A percentile compares a stretch with the other conserved stretches of the same genome.
Conservation (phyloP, 2,888 invertebrate species). For the Aleiodes testaceus region DNA sequence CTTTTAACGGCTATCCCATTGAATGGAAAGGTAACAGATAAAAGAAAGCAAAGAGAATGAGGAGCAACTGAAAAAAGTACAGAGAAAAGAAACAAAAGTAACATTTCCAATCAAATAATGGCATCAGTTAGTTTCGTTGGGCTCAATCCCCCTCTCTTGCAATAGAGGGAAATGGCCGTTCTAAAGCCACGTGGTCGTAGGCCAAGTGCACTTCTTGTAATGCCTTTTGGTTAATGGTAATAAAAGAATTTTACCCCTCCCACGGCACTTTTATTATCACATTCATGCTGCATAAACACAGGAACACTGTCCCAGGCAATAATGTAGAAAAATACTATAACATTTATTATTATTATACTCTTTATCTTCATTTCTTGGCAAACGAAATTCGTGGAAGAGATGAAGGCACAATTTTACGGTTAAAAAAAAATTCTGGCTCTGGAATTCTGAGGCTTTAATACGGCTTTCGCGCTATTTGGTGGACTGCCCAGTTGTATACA, state of each 20-base stretch:
- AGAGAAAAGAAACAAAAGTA: conserved; percentile 18
- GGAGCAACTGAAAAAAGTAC: neutral
- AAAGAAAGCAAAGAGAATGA: conserved; percentile 17
- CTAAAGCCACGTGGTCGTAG: too few relatives aligned
- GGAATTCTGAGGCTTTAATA: conserved; percentile 34
- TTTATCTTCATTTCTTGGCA: conserved; percentile 27
- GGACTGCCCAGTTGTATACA: conserved; percentile 46
- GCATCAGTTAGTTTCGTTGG: conserved; percentile 17
- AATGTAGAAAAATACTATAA: conserved; percentile 2
- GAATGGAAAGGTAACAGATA: conserved; percentile 10
- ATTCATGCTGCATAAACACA: conserved; percentile 10
- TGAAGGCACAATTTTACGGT: neutral
- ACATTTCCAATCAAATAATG: conserved; percentile 20
- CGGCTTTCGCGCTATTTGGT: conserved; percentile 44
- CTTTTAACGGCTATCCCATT: conserved; percentile 38
- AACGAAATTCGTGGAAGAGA: conserved; percentile 29
- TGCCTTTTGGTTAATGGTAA: neutral
- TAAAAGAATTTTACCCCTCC: neutral
- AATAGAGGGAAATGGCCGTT: too few relatives aligned
- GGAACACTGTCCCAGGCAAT: neutral
- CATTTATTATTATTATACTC: neutral
- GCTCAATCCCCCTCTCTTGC: neutral
- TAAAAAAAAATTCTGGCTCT: conserved; percentile 18
- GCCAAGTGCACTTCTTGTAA: too few relatives aligned
- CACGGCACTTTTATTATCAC: conserved; percentile 1